Evolutionary conservation across 2,888 invertebrate species (phyloP), one percentile per base, ranked within the genome.

Genomic region (Plebejus melissa): DNA sequence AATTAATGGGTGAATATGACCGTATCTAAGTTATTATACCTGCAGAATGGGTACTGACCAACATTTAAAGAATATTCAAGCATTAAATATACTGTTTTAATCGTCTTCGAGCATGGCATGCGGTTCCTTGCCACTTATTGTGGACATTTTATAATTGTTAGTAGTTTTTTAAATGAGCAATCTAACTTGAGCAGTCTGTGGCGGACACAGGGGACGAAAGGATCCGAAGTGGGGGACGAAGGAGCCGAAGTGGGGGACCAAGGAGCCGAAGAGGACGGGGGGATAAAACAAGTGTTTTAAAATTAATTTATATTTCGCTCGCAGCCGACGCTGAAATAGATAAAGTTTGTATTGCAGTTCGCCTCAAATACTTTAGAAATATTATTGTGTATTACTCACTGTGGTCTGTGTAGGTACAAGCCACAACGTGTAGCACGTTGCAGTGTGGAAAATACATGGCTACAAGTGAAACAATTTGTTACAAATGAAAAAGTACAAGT

Each of bases 281-380:
- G 60, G 11, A 65, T 32, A 65, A 36, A 65, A 65, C 65, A 65
- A 65, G 65, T 65, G 65, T 65, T 65, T 65, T 65, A 16, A 65
- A 65, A 65, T 65, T 65, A 65, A 65, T 65, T 65, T 65, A 65
- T 65, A 65, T 65, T 65, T 65, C 65, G 36, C 65, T 65, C 65
- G 36, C 65, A 65, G 65, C 65, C 65, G 65, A 11, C 65, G 65
- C 65, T 65, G 65, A 65, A 65, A 65, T 36, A 65, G 65, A 65
- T 65, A 65, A 65, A 65, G 65, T 65, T 65, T 36, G 32, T 65
- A 13, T 36, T 65, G 36, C 28, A 65, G 36, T 65, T 65, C 60
- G 32, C 65, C 32, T 32, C 65, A 65, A 65, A 65, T 16, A 65
- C 65, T 65, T 65, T 16, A 22, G 36, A 65, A 65, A 65, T 65